Base-by-base conservation (phyloP, 2,113 vertebrate genomes). In the Dipodomys stephensi region DNA sequence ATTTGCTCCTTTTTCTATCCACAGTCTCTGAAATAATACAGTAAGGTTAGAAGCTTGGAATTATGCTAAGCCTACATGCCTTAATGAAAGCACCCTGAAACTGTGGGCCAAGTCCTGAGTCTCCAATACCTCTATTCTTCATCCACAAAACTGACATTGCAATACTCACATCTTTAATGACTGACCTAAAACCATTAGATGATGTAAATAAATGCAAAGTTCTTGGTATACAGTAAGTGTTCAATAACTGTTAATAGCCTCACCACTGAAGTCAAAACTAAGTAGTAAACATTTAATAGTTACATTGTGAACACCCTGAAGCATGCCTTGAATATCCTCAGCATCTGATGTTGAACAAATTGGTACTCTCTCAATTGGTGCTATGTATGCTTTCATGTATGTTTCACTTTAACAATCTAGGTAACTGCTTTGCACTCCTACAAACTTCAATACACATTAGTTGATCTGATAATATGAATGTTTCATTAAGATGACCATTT, bases 391-490 rank as follows among this genome's bases (percentile, higher is more conserved):
- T 93, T 95, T 87, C 76, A 84, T 71, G 65, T 87, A 76, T 64
- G 13, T 83, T 93, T 96, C 92, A 92, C 83, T 95, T 74, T 93
- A 62, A 93, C 64, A 89, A 16, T 90, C n/a, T 90, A 30, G 94
- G 79, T 35, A 96, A 84, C 49, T 72, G 92, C 53, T 78, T 96
- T 90, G 92, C 95, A 91, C 65, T 95, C 27, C 80, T 90, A 79
- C 27, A 88, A 89, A 95, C 90, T 94, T 95, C n/a, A 62, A 83
- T 49, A 32, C 83, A 87, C 30, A 83, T 92, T 91, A 92, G 65
- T 79, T 93, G 84, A 96, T 93, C 88, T 94, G 80, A 95, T 77
- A 92, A 95, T 69, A 81, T 32, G 32, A 69, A 30, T 72, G 93
- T 89, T 83, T 92, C 88, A 92, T 83, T 83, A 88, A 62, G 95